Base-by-base conservation (phyloP, 2,888 invertebrate genomes). In the Phasia obesa region DNA sequence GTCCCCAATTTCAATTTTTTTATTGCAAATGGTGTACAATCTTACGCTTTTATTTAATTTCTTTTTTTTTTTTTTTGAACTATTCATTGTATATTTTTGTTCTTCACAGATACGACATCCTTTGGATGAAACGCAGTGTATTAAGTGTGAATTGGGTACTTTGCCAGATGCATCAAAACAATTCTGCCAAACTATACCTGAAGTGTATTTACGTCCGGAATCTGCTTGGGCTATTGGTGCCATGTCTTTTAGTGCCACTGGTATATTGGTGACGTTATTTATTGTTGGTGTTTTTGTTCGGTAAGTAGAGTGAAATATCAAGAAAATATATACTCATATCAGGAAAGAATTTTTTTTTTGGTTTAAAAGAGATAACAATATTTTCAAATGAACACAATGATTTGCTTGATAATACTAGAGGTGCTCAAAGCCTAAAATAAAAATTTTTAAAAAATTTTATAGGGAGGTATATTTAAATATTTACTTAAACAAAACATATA, bases 191-290 rank as follows among this genome's bases (percentile, higher is more conserved):
- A 93, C 94, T 76, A 96, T 97, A 85, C 96, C 96, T 0, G 96
- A 97, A 91, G 95, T 96, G 74, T 97, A 96, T 90, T 93, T 97
- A 80, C 93, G 95, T 21, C 94, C 95, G 13, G 95, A 95, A 89
- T 97, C 97, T 84, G 96, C 95, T 60, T 97, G 97, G 95, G 98
- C 98, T 4, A 97, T 98, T 81, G 97, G 97, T 0, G 98, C 98
- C 13, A 97, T 98, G 96, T 94, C 96, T 11, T 95, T 98, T 89
- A 96, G 97, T 38, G 94, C 96, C 9, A 94, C 95, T 0, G 98
- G 99, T 17, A 96, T 97, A 85, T 91, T 97, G 69, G 93, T 97
- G 81, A 98, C 95, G 47, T 91, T 94, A 91, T 95, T 95, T 90
- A 95, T 97, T 4, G 94, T 94, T 71, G 94, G 95, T 7, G 95